phyloP scores from a whole-genome alignment of 2,113 vertebrate species.

The Boleophthalmus pectinirostris region DNA sequence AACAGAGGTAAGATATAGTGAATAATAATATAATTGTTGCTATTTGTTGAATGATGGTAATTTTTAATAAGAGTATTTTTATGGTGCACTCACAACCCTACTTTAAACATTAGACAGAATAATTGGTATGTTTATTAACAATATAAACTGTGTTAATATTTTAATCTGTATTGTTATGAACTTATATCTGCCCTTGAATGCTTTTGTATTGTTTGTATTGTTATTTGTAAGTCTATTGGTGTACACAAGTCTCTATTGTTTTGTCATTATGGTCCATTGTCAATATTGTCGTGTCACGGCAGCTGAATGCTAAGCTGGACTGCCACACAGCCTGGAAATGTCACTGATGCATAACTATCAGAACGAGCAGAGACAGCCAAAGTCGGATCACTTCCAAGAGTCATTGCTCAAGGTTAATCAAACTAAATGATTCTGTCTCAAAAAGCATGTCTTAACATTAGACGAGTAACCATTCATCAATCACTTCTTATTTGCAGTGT shows the following conservation, averaged over 20 bases:
- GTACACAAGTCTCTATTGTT: background rate
- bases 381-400: constrained; percentile 23
- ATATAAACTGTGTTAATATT: background rate
- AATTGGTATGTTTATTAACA: constrained; percentile 1
- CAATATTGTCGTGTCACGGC: background rate
- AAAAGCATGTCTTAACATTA: constrained; percentile 20
- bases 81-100: too few species aligned
- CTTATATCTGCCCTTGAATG: background rate
- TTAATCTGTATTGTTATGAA: background rate
- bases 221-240: background rate
- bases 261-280: background rate
- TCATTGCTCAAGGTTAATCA: constrained; percentile 55
- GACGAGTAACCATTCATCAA: background rate
- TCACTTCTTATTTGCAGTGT: background rate
- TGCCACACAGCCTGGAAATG: constrained; percentile 13
- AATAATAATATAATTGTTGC: too few species aligned
- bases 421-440: constrained; percentile 12
- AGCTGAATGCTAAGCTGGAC: background rate
- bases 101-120: background rate
- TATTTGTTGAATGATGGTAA: too few species aligned
- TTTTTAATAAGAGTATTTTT: too few species aligned
- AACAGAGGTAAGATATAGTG: too few species aligned
- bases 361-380: background rate
- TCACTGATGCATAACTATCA: constrained; percentile 14
- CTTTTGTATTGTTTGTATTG: too few species aligned